phyloP scores from a whole-genome alignment of 1,140 invertebrate species.

The Laodelphax striatellus region DNA sequence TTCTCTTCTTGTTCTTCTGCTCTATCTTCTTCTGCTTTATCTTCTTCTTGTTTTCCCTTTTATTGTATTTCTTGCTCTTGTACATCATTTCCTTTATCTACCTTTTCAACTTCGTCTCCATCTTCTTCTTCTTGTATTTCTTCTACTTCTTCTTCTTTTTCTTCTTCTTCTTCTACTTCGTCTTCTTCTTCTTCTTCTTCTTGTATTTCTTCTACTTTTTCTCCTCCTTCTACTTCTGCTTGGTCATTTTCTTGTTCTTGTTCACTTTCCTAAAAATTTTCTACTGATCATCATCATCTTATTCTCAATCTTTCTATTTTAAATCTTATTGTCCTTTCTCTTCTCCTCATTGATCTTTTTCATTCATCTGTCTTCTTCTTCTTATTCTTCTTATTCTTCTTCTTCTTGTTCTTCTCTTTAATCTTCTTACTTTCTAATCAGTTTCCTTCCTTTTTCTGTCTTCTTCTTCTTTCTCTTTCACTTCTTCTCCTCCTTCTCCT shows the following conservation, averaged over 20 bases:
- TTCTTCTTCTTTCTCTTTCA: too few species aligned
- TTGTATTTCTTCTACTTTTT: not conserved
- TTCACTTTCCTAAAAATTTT: too few species aligned
- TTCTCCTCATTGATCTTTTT: too few species aligned
- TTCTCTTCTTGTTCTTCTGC: too few species aligned
- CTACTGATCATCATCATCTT: too few species aligned
- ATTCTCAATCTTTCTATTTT: too few species aligned
- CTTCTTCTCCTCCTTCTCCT: not conserved
- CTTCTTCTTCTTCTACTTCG: conserved; percentile 6
- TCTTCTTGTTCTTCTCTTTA: too few species aligned
- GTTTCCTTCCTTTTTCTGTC: too few species aligned
- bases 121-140: conserved; percentile 4
- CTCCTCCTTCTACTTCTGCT: not conserved
- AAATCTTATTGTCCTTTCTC: too few species aligned
- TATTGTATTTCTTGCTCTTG: not conserved
- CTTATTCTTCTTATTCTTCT: not conserved
- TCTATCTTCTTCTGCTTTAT: not conserved
- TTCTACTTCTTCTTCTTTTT: not conserved
- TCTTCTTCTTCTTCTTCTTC: not conserved
- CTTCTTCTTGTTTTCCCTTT: not conserved
- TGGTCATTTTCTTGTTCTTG: not conserved
- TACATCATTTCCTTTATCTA: conserved; percentile 1
- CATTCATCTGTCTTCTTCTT: too few species aligned
- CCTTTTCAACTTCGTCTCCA: conserved; percentile 3
- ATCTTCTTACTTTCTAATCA: too few species aligned